Conservation (phyloP, 2,888 invertebrate species). For the Furcula furcula region DNA sequence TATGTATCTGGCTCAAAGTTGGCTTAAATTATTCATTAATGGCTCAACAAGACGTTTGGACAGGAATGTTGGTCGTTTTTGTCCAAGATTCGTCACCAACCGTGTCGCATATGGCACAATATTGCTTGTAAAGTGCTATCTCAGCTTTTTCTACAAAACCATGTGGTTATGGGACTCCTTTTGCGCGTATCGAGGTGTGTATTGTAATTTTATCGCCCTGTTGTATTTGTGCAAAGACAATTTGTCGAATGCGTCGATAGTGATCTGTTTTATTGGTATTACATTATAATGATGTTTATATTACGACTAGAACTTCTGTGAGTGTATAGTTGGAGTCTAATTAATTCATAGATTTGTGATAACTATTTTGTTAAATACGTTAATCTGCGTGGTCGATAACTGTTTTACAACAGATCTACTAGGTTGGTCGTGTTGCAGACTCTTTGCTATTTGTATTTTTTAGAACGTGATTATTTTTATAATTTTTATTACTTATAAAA, state of each 20-base stretch:
- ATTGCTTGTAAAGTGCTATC: conserved; percentile 24
- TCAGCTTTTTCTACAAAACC: conserved; percentile 31
- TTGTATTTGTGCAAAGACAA: conserved; percentile 21
- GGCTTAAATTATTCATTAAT: conserved; percentile 27
- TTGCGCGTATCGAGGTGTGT: conserved; percentile 22
- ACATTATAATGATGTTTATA: conserved; percentile 17
- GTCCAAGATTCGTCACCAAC: conserved; percentile 44
- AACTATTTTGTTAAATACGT: too few relatives aligned
- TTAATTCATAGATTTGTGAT: too few relatives aligned
- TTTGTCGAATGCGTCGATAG: conserved; percentile 23
- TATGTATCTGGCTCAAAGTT: too few relatives aligned
- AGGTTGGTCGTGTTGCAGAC: too few relatives aligned
- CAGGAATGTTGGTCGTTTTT: conserved; percentile 44
- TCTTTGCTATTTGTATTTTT: too few relatives aligned
- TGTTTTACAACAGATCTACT: too few relatives aligned
- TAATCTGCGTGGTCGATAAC: too few relatives aligned
- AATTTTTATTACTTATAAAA: too few relatives aligned
- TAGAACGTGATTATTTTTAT: too few relatives aligned
- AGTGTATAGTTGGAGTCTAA: too few relatives aligned
- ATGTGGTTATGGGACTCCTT: conserved; percentile 13
- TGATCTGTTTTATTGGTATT: conserved; percentile 13
- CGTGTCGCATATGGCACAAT: conserved; percentile 51
- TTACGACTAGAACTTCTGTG: too few relatives aligned
- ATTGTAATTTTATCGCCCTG: conserved; percentile 29
- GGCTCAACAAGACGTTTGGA: conserved; percentile 25